These are phyloP conservation scores for Hypselothyrea guttata DNA, from an alignment of 2,888 invertebrate genomes.

Conservation along the genomic window DNA sequence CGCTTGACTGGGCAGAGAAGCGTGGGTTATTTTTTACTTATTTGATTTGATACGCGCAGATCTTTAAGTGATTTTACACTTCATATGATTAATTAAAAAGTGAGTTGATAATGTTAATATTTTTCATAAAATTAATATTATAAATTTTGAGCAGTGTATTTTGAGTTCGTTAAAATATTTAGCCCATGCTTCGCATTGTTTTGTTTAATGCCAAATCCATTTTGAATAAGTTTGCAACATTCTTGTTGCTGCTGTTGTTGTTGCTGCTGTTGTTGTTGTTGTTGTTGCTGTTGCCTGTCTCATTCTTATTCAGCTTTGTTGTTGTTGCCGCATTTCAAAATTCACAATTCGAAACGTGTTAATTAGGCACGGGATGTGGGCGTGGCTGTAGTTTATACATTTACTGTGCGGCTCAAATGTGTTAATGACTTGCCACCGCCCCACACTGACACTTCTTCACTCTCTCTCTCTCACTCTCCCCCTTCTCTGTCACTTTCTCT, in stretches of 20 bases:
- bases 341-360: constrained; percentile 78
- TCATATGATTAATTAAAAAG: too few relatives aligned
- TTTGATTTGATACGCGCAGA: too few relatives aligned
- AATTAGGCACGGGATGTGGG: constrained; percentile 66
- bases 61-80: too few relatives aligned
- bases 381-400: constrained; percentile 26
- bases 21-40: too few relatives aligned
- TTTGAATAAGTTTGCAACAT: constrained; percentile 59
- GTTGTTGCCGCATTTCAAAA: constrained; percentile 63
- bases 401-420: constrained; percentile 54
- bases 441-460: background rate
- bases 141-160: constrained; percentile 26
- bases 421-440: constrained; percentile 65
- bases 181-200: constrained; percentile 37
- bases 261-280: too few relatives aligned
- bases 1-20: too few relatives aligned
- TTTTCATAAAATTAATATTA: too few relatives aligned
- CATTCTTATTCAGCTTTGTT: background rate
- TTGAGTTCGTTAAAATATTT: constrained; percentile 9
- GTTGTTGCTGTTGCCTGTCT: background rate
- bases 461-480: background rate
- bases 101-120: too few relatives aligned
- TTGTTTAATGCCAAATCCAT: constrained; percentile 60
- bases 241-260: background rate
- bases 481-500: background rate